These are phyloP conservation scores for Poecilia velifera DNA, from an alignment of 2,797 vertebrate species.

Conservation along the genomic window DNA sequence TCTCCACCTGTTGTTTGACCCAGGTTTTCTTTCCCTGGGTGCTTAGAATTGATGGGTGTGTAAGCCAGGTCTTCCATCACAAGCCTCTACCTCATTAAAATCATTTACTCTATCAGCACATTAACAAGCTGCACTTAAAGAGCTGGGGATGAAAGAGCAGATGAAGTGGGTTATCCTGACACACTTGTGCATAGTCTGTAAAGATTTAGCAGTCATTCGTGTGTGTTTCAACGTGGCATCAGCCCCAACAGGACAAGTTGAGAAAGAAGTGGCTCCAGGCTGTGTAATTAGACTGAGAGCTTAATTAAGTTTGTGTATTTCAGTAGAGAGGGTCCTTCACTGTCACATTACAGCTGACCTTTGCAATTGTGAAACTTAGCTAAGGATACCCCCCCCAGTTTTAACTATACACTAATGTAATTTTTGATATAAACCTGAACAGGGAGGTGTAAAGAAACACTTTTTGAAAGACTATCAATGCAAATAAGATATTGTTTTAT, in stretches of 20 bases:
- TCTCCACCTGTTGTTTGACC: constrained; percentile 18
- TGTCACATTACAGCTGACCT: constrained; percentile 65
- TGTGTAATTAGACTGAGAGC: constrained; percentile 61
- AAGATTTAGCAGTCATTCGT: constrained; percentile 58
- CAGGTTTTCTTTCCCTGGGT: constrained; percentile 15
- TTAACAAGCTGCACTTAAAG: constrained; percentile 61
- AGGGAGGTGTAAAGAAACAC: not conserved
- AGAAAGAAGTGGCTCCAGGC: constrained; percentile 34
- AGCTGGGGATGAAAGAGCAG: constrained; percentile 52
- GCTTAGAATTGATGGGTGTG: constrained; percentile 42
- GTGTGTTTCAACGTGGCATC: constrained; percentile 34
- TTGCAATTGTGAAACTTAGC: constrained; percentile 31
- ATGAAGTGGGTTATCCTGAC: constrained; percentile 60
- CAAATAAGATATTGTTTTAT: not conserved
- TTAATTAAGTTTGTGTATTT: constrained; percentile 69
- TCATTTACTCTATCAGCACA: constrained; percentile 59
- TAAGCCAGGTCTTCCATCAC: constrained; percentile 54
- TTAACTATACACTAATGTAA: constrained; percentile 4
- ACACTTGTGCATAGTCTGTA: constrained; percentile 48
- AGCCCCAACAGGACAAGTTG: constrained; percentile 27
- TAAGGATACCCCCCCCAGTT: constrained; percentile 10
- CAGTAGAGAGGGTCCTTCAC: constrained; percentile 48
- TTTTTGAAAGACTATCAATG: not conserved
- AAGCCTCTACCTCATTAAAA: constrained; percentile 62
- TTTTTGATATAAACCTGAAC: not conserved